Evolutionary conservation across 2,113 vertebrate species (phyloP).

Genomic region (Recurvirostra avosetta): DNA sequence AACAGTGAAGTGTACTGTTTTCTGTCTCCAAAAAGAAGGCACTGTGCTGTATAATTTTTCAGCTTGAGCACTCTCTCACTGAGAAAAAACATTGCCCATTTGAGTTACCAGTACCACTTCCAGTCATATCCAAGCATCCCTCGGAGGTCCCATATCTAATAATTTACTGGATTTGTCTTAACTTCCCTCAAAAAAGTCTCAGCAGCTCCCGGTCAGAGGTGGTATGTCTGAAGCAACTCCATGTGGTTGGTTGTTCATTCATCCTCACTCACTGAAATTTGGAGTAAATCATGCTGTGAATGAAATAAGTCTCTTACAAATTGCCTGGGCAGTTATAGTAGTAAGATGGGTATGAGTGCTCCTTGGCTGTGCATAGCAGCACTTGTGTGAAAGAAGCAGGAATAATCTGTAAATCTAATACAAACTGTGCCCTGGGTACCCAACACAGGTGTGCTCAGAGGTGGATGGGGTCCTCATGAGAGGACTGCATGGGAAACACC

Average conservation of each 20-base stretch:
- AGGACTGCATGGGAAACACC: neutral
- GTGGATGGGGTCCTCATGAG: neutral
- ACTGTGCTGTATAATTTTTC: neutral
- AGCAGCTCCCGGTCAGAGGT: neutral
- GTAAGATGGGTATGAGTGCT: neutral
- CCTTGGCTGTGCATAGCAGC: neutral
- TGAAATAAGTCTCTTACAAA: neutral
- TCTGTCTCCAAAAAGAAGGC: neutral
- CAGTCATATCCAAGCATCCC: neutral
- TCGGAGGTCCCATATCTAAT: neutral
- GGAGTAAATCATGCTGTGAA: neutral
- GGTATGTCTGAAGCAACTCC: neutral
- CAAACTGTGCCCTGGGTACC: neutral
- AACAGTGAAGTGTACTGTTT: neutral
- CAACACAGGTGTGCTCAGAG: rapidly evolving
- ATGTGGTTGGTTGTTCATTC: neutral
- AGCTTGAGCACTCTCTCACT: neutral
- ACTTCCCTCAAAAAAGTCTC: neutral
- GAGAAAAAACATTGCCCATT: neutral
- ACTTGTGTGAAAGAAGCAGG: neutral
- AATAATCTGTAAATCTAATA: neutral
- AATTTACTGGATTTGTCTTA: neutral
- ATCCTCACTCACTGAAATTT: neutral
- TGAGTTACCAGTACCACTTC: neutral
- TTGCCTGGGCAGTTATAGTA: neutral